These are phyloP conservation scores for Siniperca knerii DNA, from an alignment of 2,113 vertebrate genomes.

Conservation along the genomic window DNA sequence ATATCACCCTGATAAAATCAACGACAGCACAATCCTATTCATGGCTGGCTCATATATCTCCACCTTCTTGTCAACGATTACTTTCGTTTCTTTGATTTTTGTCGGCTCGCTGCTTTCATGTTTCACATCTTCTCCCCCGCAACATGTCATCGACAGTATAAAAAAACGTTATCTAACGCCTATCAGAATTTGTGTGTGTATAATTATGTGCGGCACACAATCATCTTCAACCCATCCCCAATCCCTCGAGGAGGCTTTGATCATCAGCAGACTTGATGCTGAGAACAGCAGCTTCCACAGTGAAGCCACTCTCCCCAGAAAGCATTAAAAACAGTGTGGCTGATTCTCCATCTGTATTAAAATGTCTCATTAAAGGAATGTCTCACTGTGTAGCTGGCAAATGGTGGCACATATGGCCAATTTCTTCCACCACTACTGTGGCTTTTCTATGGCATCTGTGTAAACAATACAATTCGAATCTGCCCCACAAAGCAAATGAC, in stretches of 20 bases:
- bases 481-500: neutral
- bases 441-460: neutral
- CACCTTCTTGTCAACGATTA: neutral
- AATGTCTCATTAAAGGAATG: conserved; percentile 22
- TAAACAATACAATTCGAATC: neutral
- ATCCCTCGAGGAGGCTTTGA: neutral
- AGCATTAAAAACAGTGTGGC: neutral
- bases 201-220: neutral
- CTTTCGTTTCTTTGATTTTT: neutral
- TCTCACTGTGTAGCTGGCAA: neutral
- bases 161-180: rapidly evolving
- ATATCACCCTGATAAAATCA: neutral
- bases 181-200: neutral
- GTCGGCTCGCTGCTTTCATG: neutral
- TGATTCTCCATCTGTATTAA: neutral
- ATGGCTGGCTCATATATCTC: neutral
- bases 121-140: neutral
- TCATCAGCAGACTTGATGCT: conserved; percentile 20
- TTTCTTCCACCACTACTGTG: neutral
- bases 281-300: conserved; percentile 10
- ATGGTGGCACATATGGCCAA: neutral
- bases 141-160: neutral
- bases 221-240: neutral
- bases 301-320: neutral
- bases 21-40: neutral